Conservation (phyloP, 2,888 invertebrate genomes). For the Salpingus planirostris region DNA sequence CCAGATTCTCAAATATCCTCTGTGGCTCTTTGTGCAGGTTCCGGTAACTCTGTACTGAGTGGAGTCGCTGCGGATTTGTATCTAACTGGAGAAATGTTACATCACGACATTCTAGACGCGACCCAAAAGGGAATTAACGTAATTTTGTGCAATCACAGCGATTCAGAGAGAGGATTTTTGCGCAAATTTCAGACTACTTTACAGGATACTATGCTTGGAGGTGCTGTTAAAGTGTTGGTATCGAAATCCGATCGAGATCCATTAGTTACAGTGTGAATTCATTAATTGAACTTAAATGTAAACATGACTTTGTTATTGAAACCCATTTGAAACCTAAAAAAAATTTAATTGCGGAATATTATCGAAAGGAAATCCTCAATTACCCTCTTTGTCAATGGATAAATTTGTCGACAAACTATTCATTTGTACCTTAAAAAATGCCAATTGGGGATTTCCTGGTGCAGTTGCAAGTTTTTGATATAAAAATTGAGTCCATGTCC, state of each 20-base stretch:
- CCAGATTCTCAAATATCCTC: slow-evolving; percentile 47
- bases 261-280: slow-evolving; percentile 53
- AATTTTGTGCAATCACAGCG: slow-evolving; percentile 86
- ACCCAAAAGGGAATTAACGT: slow-evolving; percentile 69
- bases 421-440: too few relatives aligned
- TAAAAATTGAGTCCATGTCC: too few relatives aligned
- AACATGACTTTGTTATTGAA: too few relatives aligned
- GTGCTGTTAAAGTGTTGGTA: slow-evolving; percentile 54
- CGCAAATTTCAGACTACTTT: slow-evolving; percentile 46
- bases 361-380: too few relatives aligned
- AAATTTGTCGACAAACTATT: too few relatives aligned
- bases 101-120: slow-evolving; percentile 87
- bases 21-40: slow-evolving; percentile 84
- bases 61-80: slow-evolving; percentile 68
- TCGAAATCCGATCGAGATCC: slow-evolving; percentile 73
- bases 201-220: slow-evolving; percentile 24
- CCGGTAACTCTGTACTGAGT: slow-evolving; percentile 71
- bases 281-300: background rate
- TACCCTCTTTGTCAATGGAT: too few relatives aligned
- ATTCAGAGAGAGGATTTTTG: slow-evolving; percentile 86
- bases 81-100: slow-evolving; percentile 89
- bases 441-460: too few relatives aligned
- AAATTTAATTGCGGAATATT: too few relatives aligned
- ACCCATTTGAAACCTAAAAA: too few relatives aligned
- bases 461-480: too few relatives aligned